phyloP scores from a whole-genome alignment of 37 sponge, comb jelly and placozoan genomes.

The Eunapius fragilis region DNA sequence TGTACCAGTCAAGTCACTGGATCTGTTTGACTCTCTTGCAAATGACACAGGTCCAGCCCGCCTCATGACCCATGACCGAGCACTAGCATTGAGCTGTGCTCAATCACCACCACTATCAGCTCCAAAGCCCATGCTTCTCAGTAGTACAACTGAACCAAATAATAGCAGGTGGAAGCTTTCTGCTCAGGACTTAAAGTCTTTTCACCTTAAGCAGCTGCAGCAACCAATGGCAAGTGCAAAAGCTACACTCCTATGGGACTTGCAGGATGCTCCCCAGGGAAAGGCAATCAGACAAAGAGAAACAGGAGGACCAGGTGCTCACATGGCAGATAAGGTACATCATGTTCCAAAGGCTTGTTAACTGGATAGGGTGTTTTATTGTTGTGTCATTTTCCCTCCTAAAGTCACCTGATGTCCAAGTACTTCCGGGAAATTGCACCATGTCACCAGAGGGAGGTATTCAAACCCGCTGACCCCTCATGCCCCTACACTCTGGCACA shows the following conservation, averaged over 20 bases:
- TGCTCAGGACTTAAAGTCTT: not conserved
- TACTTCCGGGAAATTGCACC: not conserved
- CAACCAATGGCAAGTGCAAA: not conserved
- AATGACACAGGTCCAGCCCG: not conserved
- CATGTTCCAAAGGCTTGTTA: not conserved
- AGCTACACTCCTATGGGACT: not conserved
- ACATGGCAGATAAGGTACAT: not conserved
- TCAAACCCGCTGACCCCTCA: not conserved
- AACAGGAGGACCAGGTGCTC: not conserved
- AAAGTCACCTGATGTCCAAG: not conserved
- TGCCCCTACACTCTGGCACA: too few species aligned
- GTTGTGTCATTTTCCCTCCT: not conserved
- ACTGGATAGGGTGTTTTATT: not conserved
- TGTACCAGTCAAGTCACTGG: constrained; percentile 34
- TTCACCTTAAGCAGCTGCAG: not conserved
- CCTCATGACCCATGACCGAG: not conserved
- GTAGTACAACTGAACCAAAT: not conserved
- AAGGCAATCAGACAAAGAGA: not conserved
- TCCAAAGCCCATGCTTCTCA: not conserved
- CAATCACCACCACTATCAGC: not conserved
- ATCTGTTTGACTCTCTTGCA: not conserved
- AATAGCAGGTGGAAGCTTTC: not conserved
- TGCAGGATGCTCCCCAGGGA: not conserved
- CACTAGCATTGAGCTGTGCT: not conserved
- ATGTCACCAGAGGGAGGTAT: not conserved